Evolutionary conservation across 2,797 vertebrate genomes (phyloP).

Genomic region (Sciurus carolinensis): DNA sequence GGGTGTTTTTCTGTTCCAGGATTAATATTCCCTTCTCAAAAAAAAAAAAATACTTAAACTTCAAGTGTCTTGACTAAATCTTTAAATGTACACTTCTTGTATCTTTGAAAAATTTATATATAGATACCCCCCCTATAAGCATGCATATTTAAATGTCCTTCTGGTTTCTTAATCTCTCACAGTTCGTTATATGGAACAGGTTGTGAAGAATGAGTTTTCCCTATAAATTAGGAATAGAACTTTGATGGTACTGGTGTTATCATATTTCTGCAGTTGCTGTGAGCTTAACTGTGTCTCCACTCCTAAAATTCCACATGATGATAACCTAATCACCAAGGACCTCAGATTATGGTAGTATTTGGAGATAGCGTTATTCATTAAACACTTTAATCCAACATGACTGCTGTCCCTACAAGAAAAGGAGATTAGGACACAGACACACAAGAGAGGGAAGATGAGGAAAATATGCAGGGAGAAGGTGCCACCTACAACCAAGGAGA

Average conservation of each 20-base stretch:
- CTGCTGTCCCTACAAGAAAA: neutral
- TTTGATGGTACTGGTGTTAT: neutral
- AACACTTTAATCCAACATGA: neutral
- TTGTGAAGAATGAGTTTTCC: neutral
- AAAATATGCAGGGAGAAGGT: neutral
- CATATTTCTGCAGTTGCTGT: neutral
- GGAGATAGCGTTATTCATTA: neutral
- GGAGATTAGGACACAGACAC: neutral
- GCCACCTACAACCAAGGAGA: neutral
- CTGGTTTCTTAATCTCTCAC: neutral
- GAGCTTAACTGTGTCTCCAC: neutral
- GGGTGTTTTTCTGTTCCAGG: neutral
- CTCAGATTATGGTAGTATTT: neutral
- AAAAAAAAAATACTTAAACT: conserved; percentile 1
- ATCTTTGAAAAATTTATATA: neutral
- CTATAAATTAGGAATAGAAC: neutral
- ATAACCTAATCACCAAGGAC: neutral
- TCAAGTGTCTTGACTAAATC: conserved; percentile 15
- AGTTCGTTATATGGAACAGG: neutral
- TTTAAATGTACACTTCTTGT: neutral
- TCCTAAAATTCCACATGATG: no score
- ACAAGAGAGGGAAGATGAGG: neutral
- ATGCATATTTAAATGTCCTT: neutral
- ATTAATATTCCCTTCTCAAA: neutral
- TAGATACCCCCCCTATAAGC: neutral